A percentile compares a stretch with the other conserved stretches of the same genome.
These are phyloP conservation scores for Monarcha castaneiventris DNA, from an alignment of 2,113 vertebrate species.

Conservation along the genomic window DNA sequence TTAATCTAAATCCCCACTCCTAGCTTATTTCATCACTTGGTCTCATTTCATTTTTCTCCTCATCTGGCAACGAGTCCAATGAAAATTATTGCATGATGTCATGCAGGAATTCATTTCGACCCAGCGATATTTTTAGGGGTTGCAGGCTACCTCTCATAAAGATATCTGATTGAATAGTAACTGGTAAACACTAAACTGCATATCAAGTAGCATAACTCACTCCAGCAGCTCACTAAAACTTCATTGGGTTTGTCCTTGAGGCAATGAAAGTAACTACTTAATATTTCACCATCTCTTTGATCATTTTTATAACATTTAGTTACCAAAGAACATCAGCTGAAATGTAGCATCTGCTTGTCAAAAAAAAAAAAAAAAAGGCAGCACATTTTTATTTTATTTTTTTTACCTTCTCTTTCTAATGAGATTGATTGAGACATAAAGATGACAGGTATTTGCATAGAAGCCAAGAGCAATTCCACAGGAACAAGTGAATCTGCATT, in stretches of 20 bases:
- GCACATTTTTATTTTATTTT: not conserved
- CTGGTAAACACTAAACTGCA: slow-evolving; percentile 47
- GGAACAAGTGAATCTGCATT: not conserved
- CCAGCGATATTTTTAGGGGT: slow-evolving; percentile 7
- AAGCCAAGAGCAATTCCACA: not conserved
- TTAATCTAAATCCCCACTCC: slow-evolving; percentile 9
- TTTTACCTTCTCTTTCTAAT: not conserved
- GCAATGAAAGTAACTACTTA: slow-evolving; percentile 38
- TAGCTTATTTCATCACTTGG: slow-evolving; percentile 38
- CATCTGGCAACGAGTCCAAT: slow-evolving; percentile 13
- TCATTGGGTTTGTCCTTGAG: slow-evolving; percentile 27
- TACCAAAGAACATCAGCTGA: not conserved
- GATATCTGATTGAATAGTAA: not conserved
- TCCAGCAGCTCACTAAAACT: not conserved
- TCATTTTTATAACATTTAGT: slow-evolving; percentile 16
- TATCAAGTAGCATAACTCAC: slow-evolving; percentile 23
- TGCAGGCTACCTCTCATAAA: slow-evolving; percentile 37
- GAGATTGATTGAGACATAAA: not conserved
- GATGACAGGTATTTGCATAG: not conserved
- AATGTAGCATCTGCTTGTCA: not conserved
- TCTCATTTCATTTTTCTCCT: slow-evolving; percentile 35
- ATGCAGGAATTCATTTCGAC: slow-evolving; percentile 20
- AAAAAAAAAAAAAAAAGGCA: not conserved
- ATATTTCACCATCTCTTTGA: slow-evolving; percentile 63
- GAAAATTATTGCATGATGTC: slow-evolving; percentile 29